A percentile compares a stretch with the other conserved stretches of the same genome.
Evolutionary conservation across 2,113 vertebrate genomes (phyloP).

Genomic region (Erythrocercus mccallii): DNA sequence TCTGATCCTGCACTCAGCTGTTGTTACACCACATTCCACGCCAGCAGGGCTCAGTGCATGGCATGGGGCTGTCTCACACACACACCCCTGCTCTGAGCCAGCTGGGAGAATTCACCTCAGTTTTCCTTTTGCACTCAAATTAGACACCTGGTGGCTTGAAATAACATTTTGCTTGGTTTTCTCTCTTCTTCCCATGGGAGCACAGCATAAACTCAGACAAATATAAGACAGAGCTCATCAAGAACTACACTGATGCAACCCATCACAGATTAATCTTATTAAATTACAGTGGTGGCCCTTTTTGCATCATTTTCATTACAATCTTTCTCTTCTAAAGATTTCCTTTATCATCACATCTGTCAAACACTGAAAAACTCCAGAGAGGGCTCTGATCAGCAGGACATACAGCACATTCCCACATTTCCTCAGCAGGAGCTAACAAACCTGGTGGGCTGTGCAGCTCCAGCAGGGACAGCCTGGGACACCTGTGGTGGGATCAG

Average conservation of each 20-base stretch:
- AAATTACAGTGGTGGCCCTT: background rate
- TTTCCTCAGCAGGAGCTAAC: background rate
- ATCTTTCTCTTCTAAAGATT: background rate
- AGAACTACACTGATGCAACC: background rate
- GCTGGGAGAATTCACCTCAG: background rate
- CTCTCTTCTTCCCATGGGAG: background rate
- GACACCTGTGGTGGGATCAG: background rate
- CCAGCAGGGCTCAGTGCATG: background rate
- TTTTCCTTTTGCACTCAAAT: background rate
- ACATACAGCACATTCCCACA: fast-evolving
- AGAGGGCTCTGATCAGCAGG: background rate
- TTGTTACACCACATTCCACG: fast-evolving
- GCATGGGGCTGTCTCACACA: background rate
- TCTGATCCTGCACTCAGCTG: background rate
- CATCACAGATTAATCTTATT: background rate
- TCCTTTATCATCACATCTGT: background rate
- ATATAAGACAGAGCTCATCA: background rate
- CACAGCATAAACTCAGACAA: background rate
- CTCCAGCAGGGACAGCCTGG: background rate
- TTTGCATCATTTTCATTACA: fast-evolving
- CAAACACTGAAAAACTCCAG: background rate
- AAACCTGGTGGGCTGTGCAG: fast-evolving
- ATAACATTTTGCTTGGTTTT: fast-evolving
- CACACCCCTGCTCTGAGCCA: background rate
- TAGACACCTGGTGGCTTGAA: background rate